Conservation (phyloP, 1,140 invertebrate species). For the Caenorhabditis elegans region WBcel235 BX284603.4:7753501-7754000, state of each 20-base stretch:
- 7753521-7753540: too few species aligned
- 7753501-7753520: too few species aligned
- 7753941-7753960: neutral
- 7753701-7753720: neutral
- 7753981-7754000: too few species aligned
- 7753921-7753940: too few species aligned
- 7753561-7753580: too few species aligned
- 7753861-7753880: neutral
- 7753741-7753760: too few species aligned
- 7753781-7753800: neutral
- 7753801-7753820: constrained; percentile 14
- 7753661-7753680: neutral
- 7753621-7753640: neutral
- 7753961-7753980: too few species aligned
- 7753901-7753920: neutral
- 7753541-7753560: too few species aligned
- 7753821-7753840: neutral
- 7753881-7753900: neutral
- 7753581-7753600: neutral
- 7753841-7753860: neutral
- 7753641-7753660: constrained; percentile 2
- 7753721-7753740: neutral
- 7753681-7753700: neutral
- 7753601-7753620: constrained; percentile 4
- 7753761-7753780: neutral